phyloP scores from a whole-genome alignment of 2,113 vertebrate genomes.

The Hypocryptadius cinnamomeus region DNA sequence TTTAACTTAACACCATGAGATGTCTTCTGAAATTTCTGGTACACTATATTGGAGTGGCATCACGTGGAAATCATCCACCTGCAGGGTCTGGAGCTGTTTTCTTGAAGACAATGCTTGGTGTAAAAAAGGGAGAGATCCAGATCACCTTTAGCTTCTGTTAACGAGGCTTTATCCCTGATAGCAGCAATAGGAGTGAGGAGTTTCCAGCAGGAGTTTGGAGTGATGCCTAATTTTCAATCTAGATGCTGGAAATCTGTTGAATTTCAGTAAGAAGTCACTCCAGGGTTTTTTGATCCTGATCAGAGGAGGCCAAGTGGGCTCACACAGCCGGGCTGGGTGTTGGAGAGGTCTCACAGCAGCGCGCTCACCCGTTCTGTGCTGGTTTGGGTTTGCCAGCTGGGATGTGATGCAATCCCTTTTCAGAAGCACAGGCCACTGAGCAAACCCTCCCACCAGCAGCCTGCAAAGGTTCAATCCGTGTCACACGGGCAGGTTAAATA shows the following conservation, averaged over 20 bases:
- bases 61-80: background rate
- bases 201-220: slow-evolving; percentile 29
- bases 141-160: background rate
- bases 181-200: slow-evolving; percentile 1
- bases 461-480: background rate
- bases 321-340: background rate
- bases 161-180: background rate
- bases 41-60: background rate
- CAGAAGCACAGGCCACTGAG: background rate
- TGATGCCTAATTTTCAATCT: slow-evolving; percentile 4
- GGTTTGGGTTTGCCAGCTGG: background rate
- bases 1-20: background rate
- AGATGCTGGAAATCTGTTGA: background rate
- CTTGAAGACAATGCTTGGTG: background rate
- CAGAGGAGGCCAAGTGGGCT: background rate
- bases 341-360: background rate
- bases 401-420: background rate
- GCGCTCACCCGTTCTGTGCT: background rate
- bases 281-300: background rate
- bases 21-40: background rate
- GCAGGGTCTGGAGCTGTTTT: background rate
- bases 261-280: background rate
- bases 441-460: background rate
- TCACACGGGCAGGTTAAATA: background rate
- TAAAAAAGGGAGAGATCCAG: background rate